Evolutionary conservation across 2,888 invertebrate species (phyloP), one percentile per base, ranked within the genome.

Genomic region (Mimachlamys varia): DNA sequence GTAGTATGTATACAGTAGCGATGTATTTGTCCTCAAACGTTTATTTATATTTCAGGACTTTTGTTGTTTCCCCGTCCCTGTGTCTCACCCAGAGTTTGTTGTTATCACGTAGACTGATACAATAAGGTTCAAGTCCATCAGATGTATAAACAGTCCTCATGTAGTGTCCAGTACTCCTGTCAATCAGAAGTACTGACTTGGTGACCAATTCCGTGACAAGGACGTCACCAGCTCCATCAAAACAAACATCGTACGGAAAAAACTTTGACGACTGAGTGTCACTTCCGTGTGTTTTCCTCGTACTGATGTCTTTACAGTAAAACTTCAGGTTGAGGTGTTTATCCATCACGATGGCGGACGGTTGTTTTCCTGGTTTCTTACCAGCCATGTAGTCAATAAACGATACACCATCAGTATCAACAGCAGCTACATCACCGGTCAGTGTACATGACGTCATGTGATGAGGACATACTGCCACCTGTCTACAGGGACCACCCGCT

Each of bases 121-220:
- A 76, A 27, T 12, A 33, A 22, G 76, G 76, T 33, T 10, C 33
- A 33, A 13, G 12, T 76, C 76, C 27, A 33, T 76, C 76, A 76
- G 76, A 76, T 76, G 76, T 33, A 76, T 76, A 76, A 76, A 76
- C 33, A 76, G 76, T 76, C 33, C 33, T 76, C 76, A 76, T 27
- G 33, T 7, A 33, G 33, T 27, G 33, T 33, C 76, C 76, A 27
- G 76, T 76, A 33, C 33, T 33, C 76, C 76, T 22, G 33, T 76
- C 76, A 76, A 76, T 76, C 27, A 76, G 33, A 33, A 76, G 76
- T 76, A 76, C 76, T 76, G 76, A 76, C 33, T 76, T 76, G 76
- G 76, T 76, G 76, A 76, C 15, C 2, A 0, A 76, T 12, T 76
- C 76, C 33, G 27, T 33, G 27, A 76, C 33, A 33, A 76, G 76